Percentiles rank a stretch among this genome's conserved stretches.
Evolutionary conservation across 1,140 invertebrate species (phyloP).

Genomic region (Drosophila ogumai): DNA sequence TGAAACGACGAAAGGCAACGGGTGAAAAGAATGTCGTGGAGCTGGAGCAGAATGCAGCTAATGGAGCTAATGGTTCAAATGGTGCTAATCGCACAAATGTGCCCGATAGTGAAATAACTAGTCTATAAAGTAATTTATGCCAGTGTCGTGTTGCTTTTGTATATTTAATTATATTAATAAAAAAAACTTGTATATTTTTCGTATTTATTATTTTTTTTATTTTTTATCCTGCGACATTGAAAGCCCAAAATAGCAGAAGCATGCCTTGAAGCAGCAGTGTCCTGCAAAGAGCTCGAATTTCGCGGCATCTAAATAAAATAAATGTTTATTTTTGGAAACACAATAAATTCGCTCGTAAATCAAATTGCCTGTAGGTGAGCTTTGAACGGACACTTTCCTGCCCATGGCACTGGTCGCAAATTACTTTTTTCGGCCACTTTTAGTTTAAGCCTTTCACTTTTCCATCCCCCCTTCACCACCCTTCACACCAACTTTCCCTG

Average conservation of each 20-base stretch:
- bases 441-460: conserved; percentile 34
- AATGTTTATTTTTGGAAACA: conserved; percentile 30
- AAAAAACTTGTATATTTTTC: conserved; percentile 25
- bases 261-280: background rate
- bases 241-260: background rate
- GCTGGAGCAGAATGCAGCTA: conserved; percentile 52
- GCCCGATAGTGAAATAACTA: conserved; percentile 76
- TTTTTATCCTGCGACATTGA: background rate
- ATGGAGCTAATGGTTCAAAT: conserved; percentile 24
- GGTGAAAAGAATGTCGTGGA: conserved; percentile 46
- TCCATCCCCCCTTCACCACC: background rate
- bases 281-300: background rate
- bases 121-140: conserved; percentile 62
- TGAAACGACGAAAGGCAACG: conserved; percentile 61
- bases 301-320: background rate
- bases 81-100: conserved; percentile 35
- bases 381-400: background rate
- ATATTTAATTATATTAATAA: conserved; percentile 40
- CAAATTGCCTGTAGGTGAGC: conserved; percentile 9
- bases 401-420: conserved; percentile 16
- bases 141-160: conserved; percentile 23
- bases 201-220: conserved; percentile 12
- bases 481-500: background rate
- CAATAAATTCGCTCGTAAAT: conserved; percentile 10
- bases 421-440: conserved; percentile 45